A percentile compares a stretch with the other conserved stretches of the same genome.
phyloP scores from a whole-genome alignment of 2,888 invertebrate species.

The Rhogogaster chlorosoma region DNA sequence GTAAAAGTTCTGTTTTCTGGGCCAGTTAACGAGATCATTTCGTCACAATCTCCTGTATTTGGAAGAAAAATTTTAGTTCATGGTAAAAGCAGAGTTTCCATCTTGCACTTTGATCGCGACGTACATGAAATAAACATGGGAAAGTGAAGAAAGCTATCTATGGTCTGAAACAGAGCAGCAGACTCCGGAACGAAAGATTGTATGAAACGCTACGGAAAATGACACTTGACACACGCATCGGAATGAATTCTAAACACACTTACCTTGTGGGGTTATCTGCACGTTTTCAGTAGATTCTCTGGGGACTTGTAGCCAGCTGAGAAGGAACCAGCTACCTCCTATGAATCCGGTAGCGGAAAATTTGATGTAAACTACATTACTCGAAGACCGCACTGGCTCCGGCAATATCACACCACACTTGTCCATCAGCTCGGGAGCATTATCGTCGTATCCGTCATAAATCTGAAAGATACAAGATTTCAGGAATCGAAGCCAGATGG shows the following conservation, averaged over 20 bases:
- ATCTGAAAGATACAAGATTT: conserved; percentile 77
- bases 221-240: too few relatives aligned
- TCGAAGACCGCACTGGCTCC: conserved; percentile 81
- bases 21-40: conserved; percentile 67
- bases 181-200: too few relatives aligned
- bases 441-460: conserved; percentile 87
- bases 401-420: conserved; percentile 81
- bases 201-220: too few relatives aligned
- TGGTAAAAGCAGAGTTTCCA: too few relatives aligned
- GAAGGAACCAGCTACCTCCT: conserved; percentile 78
- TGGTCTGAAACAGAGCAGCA: too few relatives aligned
- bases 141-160: too few relatives aligned
- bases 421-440: conserved; percentile 80
- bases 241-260: conserved; percentile 55
- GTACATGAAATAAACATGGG: neutral
- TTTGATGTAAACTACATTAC: conserved; percentile 83
- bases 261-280: conserved; percentile 19
- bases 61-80: neutral
- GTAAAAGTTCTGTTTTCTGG: conserved; percentile 63
- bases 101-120: neutral
- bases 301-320: conserved; percentile 79
- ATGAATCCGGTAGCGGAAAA: conserved; percentile 78
- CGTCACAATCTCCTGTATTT: conserved; percentile 71
- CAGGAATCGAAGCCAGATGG: neutral
- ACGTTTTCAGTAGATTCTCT: conserved; percentile 48